Evolutionary conservation across 35 echinoderm and acorn worm genomes (phyloP).

Genomic region (Ophioderma brevispina): DNA sequence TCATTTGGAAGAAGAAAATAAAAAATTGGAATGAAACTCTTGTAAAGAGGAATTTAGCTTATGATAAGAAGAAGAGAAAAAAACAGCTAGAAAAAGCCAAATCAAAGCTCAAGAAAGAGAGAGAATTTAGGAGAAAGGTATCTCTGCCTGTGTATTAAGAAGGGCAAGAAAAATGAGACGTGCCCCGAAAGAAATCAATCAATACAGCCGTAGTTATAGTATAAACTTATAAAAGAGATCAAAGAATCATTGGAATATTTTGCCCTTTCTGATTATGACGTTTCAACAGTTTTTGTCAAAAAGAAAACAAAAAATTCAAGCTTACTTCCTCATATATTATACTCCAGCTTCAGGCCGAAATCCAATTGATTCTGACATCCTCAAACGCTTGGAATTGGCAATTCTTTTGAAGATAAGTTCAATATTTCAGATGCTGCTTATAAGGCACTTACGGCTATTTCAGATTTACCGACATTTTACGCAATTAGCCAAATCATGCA

Average conservation of each 20-base stretch:
- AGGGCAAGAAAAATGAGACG: background rate
- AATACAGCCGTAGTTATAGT: background rate
- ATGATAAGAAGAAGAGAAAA: background rate
- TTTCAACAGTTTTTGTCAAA: background rate
- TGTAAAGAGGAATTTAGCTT: too few species aligned
- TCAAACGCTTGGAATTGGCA: background rate
- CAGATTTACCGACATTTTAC: constrained; percentile 15
- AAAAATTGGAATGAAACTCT: too few species aligned
- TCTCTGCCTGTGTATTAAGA: background rate
- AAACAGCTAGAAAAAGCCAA: background rate
- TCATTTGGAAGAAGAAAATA: too few species aligned
- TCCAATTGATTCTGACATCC: background rate
- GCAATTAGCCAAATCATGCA: constrained; percentile 9
- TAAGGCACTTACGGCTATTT: background rate
- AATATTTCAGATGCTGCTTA: constrained; percentile 39
- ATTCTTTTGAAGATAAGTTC: background rate
- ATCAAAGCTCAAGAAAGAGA: background rate
- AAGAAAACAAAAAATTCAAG: background rate
- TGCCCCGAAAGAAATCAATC: background rate
- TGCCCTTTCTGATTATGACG: background rate
- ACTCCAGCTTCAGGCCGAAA: background rate
- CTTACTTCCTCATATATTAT: background rate
- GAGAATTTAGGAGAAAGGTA: background rate
- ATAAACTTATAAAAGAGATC: background rate
- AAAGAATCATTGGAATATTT: background rate